Percentiles rank a stretch among this genome's conserved stretches.
These are phyloP conservation scores for Drosophila pandora DNA, from an alignment of 1,140 invertebrate species.

Conservation along the genomic window DNA sequence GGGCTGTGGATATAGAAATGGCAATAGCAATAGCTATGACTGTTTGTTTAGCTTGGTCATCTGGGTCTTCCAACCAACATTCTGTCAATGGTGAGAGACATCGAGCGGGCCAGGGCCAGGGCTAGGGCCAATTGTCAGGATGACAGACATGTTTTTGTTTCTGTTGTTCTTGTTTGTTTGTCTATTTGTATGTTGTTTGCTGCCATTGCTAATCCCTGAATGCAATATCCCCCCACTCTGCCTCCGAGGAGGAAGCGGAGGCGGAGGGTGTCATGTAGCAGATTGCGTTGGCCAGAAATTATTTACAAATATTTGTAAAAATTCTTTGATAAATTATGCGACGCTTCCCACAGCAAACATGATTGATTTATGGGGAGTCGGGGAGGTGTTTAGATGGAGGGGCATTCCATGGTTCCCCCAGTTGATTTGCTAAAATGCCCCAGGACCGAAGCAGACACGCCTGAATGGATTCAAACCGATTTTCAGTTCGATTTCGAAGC, in stretches of 20 bases:
- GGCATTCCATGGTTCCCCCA: slow-evolving; percentile 4
- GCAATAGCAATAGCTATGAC: slow-evolving; percentile 2
- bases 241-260: neutral
- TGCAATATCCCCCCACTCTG: slow-evolving; percentile 26
- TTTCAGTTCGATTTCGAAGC: slow-evolving; percentile 25
- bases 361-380: slow-evolving; percentile 69
- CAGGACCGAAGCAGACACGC: slow-evolving; percentile 32
- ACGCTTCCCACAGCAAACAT: slow-evolving; percentile 53
- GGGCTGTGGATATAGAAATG: neutral
- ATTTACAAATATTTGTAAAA: slow-evolving; percentile 79
- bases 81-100: slow-evolving; percentile 38
- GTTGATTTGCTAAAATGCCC: slow-evolving; percentile 46
- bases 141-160: slow-evolving; percentile 67
- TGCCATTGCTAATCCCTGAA: slow-evolving; percentile 62
- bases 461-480: slow-evolving; percentile 45
- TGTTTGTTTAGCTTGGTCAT: slow-evolving; percentile 55
- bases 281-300: slow-evolving; percentile 68
- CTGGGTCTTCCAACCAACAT: slow-evolving; percentile 15
- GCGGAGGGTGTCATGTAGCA: slow-evolving; percentile 60
- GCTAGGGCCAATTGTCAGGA: slow-evolving; percentile 73
- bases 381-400: slow-evolving; percentile 11
- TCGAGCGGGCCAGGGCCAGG: slow-evolving; percentile 40
- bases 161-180: slow-evolving; percentile 57
- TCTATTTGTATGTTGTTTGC: slow-evolving; percentile 41
- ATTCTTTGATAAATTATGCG: slow-evolving; percentile 69